Conservation (phyloP, 2,888 invertebrate genomes). For the Teinopalpus imperialis region DNA sequence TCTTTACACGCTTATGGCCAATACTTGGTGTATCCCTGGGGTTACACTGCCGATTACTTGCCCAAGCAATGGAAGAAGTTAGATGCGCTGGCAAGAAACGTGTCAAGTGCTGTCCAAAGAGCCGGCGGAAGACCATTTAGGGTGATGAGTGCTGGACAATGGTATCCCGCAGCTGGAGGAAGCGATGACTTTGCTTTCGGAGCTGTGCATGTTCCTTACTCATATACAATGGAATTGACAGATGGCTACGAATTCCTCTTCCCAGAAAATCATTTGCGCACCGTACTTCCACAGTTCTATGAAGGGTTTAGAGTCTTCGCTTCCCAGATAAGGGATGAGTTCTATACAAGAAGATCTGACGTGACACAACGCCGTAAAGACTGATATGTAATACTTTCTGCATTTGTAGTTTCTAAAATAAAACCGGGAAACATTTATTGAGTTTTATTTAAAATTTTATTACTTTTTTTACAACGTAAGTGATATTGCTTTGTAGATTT, state of each 20-base stretch:
- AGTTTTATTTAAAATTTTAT: slow-evolving; percentile 18
- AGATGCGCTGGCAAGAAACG: slow-evolving; percentile 58
- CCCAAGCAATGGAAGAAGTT: slow-evolving; percentile 75
- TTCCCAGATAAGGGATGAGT: slow-evolving; percentile 54
- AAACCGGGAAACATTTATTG: slow-evolving; percentile 8
- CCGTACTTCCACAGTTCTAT: slow-evolving; percentile 58
- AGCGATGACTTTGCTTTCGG: slow-evolving; percentile 84
- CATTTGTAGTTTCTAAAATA: slow-evolving; percentile 10
- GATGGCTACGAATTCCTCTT: slow-evolving; percentile 84
- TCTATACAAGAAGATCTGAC: slow-evolving; percentile 28
- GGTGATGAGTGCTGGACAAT: slow-evolving; percentile 74
- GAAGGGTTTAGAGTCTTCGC: slow-evolving; percentile 63
- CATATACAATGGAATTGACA: slow-evolving; percentile 84
- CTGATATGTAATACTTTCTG: not conserved
- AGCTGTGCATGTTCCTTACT: slow-evolving; percentile 73
- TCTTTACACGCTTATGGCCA: slow-evolving; percentile 87
- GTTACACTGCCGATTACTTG: slow-evolving; percentile 72
- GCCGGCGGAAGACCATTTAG: slow-evolving; percentile 69
- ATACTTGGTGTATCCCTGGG: slow-evolving; percentile 85
- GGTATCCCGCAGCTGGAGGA: slow-evolving; percentile 84
- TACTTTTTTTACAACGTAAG: slow-evolving; percentile 8
- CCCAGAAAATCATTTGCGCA: slow-evolving; percentile 71
- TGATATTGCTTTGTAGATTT: too few species aligned
- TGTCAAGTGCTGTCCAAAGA: slow-evolving; percentile 59
- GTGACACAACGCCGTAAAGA: not conserved